Base-by-base conservation (phyloP, 92 coral and sea anemone genomes). In the Palythoa caribaeorum region DNA sequence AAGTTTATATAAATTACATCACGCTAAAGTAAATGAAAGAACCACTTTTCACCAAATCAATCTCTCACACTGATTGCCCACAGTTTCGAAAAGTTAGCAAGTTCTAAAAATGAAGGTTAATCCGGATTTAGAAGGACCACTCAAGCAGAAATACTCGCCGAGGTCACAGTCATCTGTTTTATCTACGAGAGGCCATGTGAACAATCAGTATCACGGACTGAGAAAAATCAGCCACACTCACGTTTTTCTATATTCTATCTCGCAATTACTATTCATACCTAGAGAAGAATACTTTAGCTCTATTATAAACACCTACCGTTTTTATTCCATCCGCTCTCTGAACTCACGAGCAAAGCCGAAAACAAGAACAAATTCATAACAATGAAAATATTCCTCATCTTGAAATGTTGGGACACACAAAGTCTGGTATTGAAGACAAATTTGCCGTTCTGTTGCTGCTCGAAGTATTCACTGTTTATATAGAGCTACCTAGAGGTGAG, bases 321-420 rank as follows among this genome's bases (percentile, higher is more conserved):
- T 50, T 77, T 77, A 7, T 38, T 77, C 68, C 48, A 77, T 28
- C 83, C 48, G 40, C 83, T 12, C 66, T 77, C 83, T 20, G 83
- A 77, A 77, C 38, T 20, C 59, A 20, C 10, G 65, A 53, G 17
- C 83, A 77, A 77, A 77, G 37, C 36, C 8, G 65, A 53, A 40
- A 63, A 63, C 70, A 63, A 3, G 21, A 19, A 47, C 54, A 51
- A 16, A 51, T 15, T 52, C n/a, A 28, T 6, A 57, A 77, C 9
- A 62, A 53, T 3, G 52, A 77, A 10, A 20, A 57, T 21, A 9
- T 28, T 77, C 40, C 40, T 51, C 83, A 77, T 77, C 15, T 14
- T 77, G 38, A 36, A 70, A 70, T 35, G 47, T 36, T 1, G 14
- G 38, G 20, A 77, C 3, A 15, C 63, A 47, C n/a, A 50, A 77